These are phyloP conservation scores for Sericinus montela DNA, from an alignment of 2,888 invertebrate genomes.

Conservation along the genomic window DNA sequence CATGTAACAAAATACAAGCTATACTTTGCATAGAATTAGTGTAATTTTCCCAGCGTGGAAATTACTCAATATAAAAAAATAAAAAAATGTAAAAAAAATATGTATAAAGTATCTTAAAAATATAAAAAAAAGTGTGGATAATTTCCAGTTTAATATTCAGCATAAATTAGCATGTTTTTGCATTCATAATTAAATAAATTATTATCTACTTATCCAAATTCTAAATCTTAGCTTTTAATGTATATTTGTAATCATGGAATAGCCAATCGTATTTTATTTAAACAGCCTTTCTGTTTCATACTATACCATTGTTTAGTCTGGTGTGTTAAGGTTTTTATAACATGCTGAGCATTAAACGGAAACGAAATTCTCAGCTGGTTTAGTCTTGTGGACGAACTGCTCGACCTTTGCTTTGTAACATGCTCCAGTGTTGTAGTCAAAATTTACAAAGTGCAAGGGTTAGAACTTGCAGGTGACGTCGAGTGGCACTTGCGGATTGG, in stretches of 20 bases:
- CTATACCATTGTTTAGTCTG: constrained; percentile 40
- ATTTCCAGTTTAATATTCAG: constrained; percentile 80
- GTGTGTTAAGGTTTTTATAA: constrained; percentile 60
- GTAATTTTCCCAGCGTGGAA: constrained; percentile 88
- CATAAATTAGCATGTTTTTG: constrained; percentile 76
- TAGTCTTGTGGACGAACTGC: constrained; percentile 75
- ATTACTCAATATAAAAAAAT: constrained; percentile 67
- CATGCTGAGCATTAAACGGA: constrained; percentile 79
- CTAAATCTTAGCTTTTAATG: constrained; percentile 70
- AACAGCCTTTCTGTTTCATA: constrained; percentile 41
- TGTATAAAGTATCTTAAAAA: constrained; percentile 40
- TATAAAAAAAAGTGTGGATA: constrained; percentile 69
- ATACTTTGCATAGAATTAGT: constrained; percentile 96
- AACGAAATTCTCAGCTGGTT: constrained; percentile 73
- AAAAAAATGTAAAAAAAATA: constrained; percentile 45
- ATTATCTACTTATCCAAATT: constrained; percentile 58
- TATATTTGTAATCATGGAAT: constrained; percentile 58
- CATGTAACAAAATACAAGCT: constrained; percentile 85
- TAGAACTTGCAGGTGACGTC: constrained; percentile 47
- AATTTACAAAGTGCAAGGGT: constrained; percentile 70
- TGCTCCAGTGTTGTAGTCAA: constrained; percentile 49
- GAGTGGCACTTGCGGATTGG: constrained; percentile 36
- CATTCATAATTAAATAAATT: constrained; percentile 62
- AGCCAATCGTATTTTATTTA: constrained; percentile 51
- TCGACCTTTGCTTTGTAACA: constrained; percentile 73